These are phyloP conservation scores for Manis javanica DNA, from an alignment of 2,797 vertebrate genomes.

Conservation along the genomic window DNA sequence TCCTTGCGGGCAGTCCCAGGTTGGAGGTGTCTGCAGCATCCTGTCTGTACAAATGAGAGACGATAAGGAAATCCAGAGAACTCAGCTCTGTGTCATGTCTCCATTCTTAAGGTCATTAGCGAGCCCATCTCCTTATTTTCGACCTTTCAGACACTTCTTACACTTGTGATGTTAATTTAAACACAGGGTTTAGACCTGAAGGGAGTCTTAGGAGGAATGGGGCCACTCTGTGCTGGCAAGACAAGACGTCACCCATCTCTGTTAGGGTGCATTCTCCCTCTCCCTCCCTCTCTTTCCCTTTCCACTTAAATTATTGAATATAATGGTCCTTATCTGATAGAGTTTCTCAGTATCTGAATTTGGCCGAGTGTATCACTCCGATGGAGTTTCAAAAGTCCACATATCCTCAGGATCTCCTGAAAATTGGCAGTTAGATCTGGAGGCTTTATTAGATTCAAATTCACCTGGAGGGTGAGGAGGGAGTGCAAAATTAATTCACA, in stretches of 20 bases:
- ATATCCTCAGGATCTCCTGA: background rate
- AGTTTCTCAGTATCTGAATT: background rate
- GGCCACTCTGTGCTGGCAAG: background rate
- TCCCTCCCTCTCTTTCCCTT: no score
- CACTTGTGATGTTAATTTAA: background rate
- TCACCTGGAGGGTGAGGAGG: background rate
- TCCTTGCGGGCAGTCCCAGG: background rate
- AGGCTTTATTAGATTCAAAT: background rate
- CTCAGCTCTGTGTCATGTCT: no score
- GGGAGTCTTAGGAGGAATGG: background rate
- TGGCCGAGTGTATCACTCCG: background rate
- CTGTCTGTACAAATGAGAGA: background rate
- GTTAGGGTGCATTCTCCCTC: background rate
- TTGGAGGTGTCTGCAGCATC: background rate
- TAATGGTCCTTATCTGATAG: background rate
- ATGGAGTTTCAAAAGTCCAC: background rate
- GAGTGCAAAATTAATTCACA: background rate
- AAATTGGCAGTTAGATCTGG: background rate
- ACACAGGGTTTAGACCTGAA: background rate
- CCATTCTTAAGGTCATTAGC: background rate
- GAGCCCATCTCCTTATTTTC: background rate
- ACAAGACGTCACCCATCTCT: no score
- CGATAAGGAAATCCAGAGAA: background rate
- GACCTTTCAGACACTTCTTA: background rate
- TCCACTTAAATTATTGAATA: background rate